phyloP scores from a whole-genome alignment of 2,888 invertebrate species.

The Sinopyrophorus schimmeli region DNA sequence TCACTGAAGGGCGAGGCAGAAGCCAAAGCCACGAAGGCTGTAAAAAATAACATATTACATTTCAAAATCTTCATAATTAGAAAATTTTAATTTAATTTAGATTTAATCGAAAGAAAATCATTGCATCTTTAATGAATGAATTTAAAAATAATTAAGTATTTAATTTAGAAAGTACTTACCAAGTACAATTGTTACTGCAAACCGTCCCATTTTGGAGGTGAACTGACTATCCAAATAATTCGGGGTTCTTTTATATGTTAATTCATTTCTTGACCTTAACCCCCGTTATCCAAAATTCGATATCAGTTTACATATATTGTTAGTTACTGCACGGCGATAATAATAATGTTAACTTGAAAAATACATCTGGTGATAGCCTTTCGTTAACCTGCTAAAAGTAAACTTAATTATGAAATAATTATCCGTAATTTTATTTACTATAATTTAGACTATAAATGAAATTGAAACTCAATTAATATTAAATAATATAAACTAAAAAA shows the following conservation, averaged over 20 bases:
- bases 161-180: constrained; percentile 29
- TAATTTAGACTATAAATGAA: too few species aligned
- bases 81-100: not conserved
- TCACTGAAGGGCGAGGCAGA: constrained; percentile 31
- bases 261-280: constrained; percentile 21
- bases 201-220: constrained; percentile 26
- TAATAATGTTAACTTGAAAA: constrained; percentile 3
- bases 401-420: not conserved
- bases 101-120: not conserved
- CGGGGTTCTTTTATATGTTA: constrained; percentile 20
- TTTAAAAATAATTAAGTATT: too few species aligned
- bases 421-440: too few species aligned
- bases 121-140: too few species aligned
- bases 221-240: constrained; percentile 11
- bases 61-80: not conserved
- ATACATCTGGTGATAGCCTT: constrained; percentile 4
- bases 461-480: too few species aligned
- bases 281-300: constrained; percentile 15
- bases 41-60: constrained; percentile 12
- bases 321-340: constrained; percentile 13
- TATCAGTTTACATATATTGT: constrained; percentile 11
- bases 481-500: too few species aligned
- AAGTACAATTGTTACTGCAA: constrained; percentile 13
- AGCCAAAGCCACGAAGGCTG: constrained; percentile 26
- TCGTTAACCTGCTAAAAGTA: not conserved